These are phyloP conservation scores for Drosophila funebris DNA, from an alignment of 1,140 invertebrate genomes.

Conservation along the genomic window DNA sequence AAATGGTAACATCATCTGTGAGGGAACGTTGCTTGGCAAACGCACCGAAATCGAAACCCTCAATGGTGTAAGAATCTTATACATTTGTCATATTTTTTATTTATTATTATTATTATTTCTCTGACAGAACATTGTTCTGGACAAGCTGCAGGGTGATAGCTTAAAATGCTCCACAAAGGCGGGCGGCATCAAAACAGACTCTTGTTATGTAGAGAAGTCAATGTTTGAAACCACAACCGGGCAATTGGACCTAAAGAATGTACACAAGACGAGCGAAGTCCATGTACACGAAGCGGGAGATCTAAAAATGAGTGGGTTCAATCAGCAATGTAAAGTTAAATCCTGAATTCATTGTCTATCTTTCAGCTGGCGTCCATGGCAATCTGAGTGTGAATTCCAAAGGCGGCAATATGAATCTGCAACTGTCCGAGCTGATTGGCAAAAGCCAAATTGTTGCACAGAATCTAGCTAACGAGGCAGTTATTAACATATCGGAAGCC, in stretches of 20 bases:
- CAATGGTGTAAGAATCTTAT: slow-evolving; percentile 52
- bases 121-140: slow-evolving; percentile 61
- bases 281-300: slow-evolving; percentile 61
- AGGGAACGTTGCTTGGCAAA: slow-evolving; percentile 64
- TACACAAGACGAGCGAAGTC: slow-evolving; percentile 71
- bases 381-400: slow-evolving; percentile 65
- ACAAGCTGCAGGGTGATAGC: slow-evolving; percentile 74
- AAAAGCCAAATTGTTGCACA: slow-evolving; percentile 58
- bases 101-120: not conserved
- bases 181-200: slow-evolving; percentile 69
- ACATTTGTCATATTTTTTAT: not conserved
- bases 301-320: slow-evolving; percentile 72
- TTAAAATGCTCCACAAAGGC: slow-evolving; percentile 58
- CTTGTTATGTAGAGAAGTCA: slow-evolving; percentile 76
- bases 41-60: slow-evolving; percentile 57
- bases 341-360: not conserved
- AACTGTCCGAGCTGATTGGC: slow-evolving; percentile 73
- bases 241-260: slow-evolving; percentile 67
- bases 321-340: not conserved
- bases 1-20: slow-evolving; percentile 64
- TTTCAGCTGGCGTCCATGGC: slow-evolving; percentile 75
- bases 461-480: slow-evolving; percentile 47
- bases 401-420: slow-evolving; percentile 69
- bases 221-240: slow-evolving; percentile 71
- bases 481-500: slow-evolving; percentile 74